Percentiles rank a stretch among this genome's conserved stretches.
phyloP scores from a whole-genome alignment of 2,113 vertebrate genomes.

The Varanus komodoensis region DNA sequence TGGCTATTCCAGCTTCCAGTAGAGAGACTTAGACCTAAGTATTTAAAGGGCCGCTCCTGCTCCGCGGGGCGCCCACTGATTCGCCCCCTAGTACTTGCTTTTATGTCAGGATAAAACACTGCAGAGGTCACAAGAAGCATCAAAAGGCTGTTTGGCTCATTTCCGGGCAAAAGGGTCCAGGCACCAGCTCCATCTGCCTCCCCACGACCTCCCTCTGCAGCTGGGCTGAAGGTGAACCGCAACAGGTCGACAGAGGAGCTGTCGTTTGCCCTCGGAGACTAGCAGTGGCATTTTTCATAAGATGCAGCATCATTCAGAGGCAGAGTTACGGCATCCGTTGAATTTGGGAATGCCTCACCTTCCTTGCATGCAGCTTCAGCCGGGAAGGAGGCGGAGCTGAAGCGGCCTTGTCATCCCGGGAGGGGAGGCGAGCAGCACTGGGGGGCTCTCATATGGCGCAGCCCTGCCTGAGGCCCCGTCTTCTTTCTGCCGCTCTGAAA shows the following conservation, averaged over 20 bases:
- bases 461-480: neutral
- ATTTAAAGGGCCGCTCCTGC: too few species aligned
- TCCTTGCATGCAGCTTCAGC: neutral
- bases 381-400: neutral
- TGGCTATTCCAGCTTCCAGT: too few species aligned
- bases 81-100: constrained; percentile 23
- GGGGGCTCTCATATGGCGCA: too few species aligned
- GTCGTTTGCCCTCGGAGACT: neutral
- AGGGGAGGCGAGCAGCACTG: neutral
- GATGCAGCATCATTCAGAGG: too few species aligned
- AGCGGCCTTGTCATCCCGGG: neutral
- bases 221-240: neutral
- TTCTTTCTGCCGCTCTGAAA: constrained; percentile 35
- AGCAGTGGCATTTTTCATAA: too few species aligned
- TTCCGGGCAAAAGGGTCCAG: too few species aligned
- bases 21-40: too few species aligned
- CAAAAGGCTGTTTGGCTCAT: neutral
- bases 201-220: neutral
- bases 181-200: too few species aligned
- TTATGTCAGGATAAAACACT: neutral
- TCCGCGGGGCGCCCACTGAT: too few species aligned
- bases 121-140: neutral
- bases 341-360: neutral
- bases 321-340: neutral
- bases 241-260: neutral